These are phyloP conservation scores for Octodon degus DNA, from an alignment of 2,113 vertebrate genomes.

Conservation along the genomic window DNA sequence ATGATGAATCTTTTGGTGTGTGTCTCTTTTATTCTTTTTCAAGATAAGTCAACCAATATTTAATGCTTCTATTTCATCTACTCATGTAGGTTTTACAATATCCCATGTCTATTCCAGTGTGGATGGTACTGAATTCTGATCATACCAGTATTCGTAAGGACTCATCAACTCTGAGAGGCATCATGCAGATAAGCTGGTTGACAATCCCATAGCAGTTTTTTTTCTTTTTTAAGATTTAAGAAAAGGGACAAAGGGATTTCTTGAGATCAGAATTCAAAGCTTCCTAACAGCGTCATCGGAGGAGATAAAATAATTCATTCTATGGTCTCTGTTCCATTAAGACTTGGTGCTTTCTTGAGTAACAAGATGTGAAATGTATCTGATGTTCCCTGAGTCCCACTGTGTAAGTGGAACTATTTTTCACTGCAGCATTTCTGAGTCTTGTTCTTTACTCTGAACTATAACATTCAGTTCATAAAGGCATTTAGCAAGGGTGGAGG, in stretches of 20 bases:
- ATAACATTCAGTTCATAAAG: slow-evolving; percentile 99
- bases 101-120: slow-evolving; percentile 93
- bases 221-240: slow-evolving; percentile 75
- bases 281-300: slow-evolving; percentile 89
- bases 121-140: slow-evolving; percentile 93
- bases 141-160: slow-evolving; percentile 91
- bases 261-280: slow-evolving; percentile 91
- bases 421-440: slow-evolving; percentile 91
- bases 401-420: slow-evolving; percentile 83
- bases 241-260: slow-evolving; percentile 88
- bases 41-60: slow-evolving; percentile 84
- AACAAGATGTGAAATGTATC: slow-evolving; percentile 90
- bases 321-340: slow-evolving; percentile 91
- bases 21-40: background rate
- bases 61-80: slow-evolving; percentile 95
- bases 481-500: slow-evolving; percentile 99
- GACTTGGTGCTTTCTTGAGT: slow-evolving; percentile 92
- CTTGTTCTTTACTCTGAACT: slow-evolving; percentile 94
- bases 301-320: slow-evolving; percentile 90
- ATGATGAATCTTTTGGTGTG: background rate
- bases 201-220: slow-evolving; percentile 96
- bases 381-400: slow-evolving; percentile 87
- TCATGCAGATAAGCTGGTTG: slow-evolving; percentile 95
- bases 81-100: slow-evolving; percentile 92
- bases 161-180: slow-evolving; percentile 84